Evolutionary conservation across 2,113 vertebrate genomes (phyloP).

Genomic region (Ascaphus truei): DNA sequence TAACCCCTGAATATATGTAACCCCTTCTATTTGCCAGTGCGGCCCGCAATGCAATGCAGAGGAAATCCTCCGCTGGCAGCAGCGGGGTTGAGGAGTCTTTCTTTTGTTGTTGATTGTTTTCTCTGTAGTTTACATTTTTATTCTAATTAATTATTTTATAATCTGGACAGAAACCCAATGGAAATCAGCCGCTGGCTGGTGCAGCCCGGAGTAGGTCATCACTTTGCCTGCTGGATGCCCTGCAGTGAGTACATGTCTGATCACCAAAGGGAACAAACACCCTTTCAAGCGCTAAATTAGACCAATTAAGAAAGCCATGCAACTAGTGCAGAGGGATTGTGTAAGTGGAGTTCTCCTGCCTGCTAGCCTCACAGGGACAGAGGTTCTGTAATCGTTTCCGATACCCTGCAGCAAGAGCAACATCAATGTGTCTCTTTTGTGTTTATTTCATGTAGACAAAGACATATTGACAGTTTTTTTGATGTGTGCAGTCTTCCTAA

Average conservation of each 20-base stretch:
- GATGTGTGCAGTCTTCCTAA: not conserved
- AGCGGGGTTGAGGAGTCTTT: too few species aligned
- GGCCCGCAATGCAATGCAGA: too few species aligned
- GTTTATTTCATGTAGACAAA: not conserved
- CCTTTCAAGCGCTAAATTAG: constrained; percentile 50
- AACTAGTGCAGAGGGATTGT: constrained; percentile 50
- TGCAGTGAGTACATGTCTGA: constrained; percentile 44
- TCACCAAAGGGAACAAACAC: constrained; percentile 38
- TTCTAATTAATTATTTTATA: not conserved
- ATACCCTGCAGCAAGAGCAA: constrained; percentile 19
- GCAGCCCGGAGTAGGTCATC: constrained; percentile 39
- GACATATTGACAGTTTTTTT: not conserved
- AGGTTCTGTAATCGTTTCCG: constrained; percentile 16
- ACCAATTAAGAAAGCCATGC: constrained; percentile 55
- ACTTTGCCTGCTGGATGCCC: constrained; percentile 40
- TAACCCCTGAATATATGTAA: too few species aligned
- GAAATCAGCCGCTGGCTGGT: not conserved
- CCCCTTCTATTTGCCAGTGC: too few species aligned
- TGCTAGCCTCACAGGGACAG: not conserved
- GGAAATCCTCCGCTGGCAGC: too few species aligned
- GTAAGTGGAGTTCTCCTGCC: constrained; percentile 48
- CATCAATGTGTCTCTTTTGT: not conserved
- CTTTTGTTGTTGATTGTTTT: too few species aligned
- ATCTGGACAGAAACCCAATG: not conserved
- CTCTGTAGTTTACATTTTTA: too few species aligned